Base-by-base conservation (phyloP, 2,113 vertebrate species). In the Trogon surrucura region DNA sequence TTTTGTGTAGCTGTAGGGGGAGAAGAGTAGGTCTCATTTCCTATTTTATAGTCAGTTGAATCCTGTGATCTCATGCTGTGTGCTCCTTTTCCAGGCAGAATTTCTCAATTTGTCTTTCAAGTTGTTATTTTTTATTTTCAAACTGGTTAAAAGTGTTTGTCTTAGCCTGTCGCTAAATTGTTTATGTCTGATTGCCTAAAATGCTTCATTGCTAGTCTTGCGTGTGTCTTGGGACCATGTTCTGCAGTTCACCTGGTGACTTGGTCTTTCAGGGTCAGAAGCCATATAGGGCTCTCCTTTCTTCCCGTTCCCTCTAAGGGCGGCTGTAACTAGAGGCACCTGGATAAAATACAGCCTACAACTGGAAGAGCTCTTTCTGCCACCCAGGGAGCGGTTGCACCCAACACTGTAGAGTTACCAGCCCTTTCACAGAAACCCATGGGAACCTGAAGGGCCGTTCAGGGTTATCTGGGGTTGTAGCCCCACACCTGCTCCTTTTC, bases 1-100 rank as follows among this genome's bases (percentile, higher is more conserved):
- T 88, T 95, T 96, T 87, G 57, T 91, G 90, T 85, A 95, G 91
- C 93, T 96, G 86, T 85, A 89, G 94, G 92, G 92, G 83, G 70
- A 93, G 91, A 94, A 48, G 90, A 88, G 73, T 93, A 82, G 85
- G 91, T 96, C 90, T 95, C 81, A 86, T 88, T 96, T 95, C 95
- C 91, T 95, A 92, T 97, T 97, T 97, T 95, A 97, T 96, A 96
- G 96, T 96, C 95, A 95, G 89, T 87, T 96, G 95, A 91, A 90
- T 97, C 85, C 77, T 96, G 79, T 90, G 90, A 60, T 73, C 91
- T 95, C 94, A 82, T 77, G 94, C 96, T 96, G 89, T 82, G 94
- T 74, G 70, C 88, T 95, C 60, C 85, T 96, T 97, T 97, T 36
- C 92, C 64, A 75, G 83, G 91, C 85, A 92, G 89, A 78, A 54